Percentiles rank a stretch among this genome's conserved stretches.
Evolutionary conservation across 1,140 invertebrate species (phyloP).

Genomic region (Panagrolaimus sp.): DNA sequence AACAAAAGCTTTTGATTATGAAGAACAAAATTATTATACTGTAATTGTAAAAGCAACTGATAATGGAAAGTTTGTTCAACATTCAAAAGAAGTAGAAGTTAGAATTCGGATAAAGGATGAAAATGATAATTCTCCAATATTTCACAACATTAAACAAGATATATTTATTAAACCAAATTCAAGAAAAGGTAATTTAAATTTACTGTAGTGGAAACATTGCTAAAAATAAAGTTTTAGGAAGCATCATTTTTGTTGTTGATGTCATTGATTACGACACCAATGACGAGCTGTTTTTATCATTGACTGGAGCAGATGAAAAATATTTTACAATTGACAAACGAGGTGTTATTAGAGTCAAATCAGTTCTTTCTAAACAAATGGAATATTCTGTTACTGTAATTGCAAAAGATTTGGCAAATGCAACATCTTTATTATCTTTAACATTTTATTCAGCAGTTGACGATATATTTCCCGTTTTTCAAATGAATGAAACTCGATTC

Average conservation of each 20-base stretch:
- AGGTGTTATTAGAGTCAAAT: neutral
- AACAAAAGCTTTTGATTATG: slow-evolving; percentile 10
- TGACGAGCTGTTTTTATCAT: neutral
- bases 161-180: neutral
- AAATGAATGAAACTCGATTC: neutral
- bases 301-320: neutral
- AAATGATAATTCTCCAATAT: slow-evolving; percentile 1
- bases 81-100: neutral
- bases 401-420: neutral
- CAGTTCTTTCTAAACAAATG: neutral
- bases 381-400: slow-evolving; percentile 2
- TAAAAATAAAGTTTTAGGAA: neutral
- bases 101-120: neutral
- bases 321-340: neutral
- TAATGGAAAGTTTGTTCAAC: neutral
- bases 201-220: neutral
- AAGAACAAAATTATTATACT: neutral
- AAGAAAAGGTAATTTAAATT: neutral
- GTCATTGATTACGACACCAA: neutral
- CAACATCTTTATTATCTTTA: neutral
- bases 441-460: neutral
- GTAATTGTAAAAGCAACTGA: neutral
- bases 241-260: neutral
- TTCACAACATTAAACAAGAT: neutral
- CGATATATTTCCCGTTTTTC: neutral